A percentile compares a stretch with the other conserved stretches of the same genome.
Evolutionary conservation across 35 echinoderm and acorn worm species (phyloP).

Genomic region (Stichopus chloronotus): DNA sequence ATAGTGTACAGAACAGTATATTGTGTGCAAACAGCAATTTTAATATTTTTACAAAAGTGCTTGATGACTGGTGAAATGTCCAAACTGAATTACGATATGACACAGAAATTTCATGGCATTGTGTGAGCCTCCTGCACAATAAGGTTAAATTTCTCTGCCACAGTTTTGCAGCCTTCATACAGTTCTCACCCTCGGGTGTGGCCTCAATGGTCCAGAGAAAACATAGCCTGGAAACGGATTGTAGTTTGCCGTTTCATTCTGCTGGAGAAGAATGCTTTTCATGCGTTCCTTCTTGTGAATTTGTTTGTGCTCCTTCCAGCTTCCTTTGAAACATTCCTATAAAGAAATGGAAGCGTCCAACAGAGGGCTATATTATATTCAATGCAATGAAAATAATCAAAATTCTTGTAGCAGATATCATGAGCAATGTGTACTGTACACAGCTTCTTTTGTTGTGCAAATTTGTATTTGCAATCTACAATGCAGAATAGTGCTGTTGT

Average conservation of each 20-base stretch:
- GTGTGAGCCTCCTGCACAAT: no score
- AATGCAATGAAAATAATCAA: not conserved
- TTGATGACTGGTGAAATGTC: no score
- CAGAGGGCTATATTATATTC: not conserved
- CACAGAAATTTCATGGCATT: no score
- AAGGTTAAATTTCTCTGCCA: no score
- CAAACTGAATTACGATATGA: no score
- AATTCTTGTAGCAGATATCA: not conserved
- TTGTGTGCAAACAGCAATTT: no score
- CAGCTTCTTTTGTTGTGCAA: not conserved
- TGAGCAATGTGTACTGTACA: not conserved
- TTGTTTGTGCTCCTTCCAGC: conserved; percentile 65
- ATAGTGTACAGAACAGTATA: no score
- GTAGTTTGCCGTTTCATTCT: conserved; percentile 24
- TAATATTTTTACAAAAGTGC: no score
- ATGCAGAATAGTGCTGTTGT: no score
- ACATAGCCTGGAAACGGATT: conserved; percentile 65
- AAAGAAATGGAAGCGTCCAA: not conserved
- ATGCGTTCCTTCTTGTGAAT: conserved; percentile 66
- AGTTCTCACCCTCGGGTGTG: conserved; percentile 20
- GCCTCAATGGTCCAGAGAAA: conserved; percentile 60
- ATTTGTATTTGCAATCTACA: not conserved
- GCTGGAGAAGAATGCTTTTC: conserved; percentile 13
- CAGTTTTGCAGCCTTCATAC: no score
- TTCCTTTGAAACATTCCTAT: conserved; percentile 74